Conservation (phyloP, 2,797 vertebrate genomes). For the Selene dorsalis region DNA sequence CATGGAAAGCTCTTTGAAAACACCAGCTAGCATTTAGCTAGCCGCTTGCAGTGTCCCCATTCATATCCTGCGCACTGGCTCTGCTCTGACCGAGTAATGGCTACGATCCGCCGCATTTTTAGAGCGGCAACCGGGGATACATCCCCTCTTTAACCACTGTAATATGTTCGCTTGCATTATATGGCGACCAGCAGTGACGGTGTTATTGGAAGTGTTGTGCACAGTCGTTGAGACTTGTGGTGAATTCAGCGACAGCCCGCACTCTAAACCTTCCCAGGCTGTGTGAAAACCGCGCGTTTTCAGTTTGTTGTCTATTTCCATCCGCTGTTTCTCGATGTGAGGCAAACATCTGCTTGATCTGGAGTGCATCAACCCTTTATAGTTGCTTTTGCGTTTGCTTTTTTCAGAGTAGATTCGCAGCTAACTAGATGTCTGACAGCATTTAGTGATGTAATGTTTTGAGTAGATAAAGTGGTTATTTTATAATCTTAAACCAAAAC, state of each 20-base stretch:
- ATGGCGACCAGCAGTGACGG: background rate
- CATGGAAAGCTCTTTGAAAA: slow-evolving; percentile 66
- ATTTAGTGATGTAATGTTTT: slow-evolving; percentile 23
- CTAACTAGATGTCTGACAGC: slow-evolving; percentile 1
- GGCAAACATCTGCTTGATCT: slow-evolving; percentile 9
- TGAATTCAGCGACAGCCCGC: slow-evolving; percentile 17
- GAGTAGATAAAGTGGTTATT: background rate
- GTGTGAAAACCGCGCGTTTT: slow-evolving; percentile 81
- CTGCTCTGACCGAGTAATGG: slow-evolving; percentile 70
- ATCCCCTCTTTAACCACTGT: background rate
- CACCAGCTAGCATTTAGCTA: slow-evolving; percentile 76
- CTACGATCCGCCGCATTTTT: slow-evolving; percentile 64
- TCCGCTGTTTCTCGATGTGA: slow-evolving; percentile 43
- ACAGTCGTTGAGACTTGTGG: slow-evolving; percentile 7
- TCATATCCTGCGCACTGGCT: slow-evolving; percentile 82
- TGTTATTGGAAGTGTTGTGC: background rate
- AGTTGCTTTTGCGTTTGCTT: background rate
- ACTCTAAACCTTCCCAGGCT: slow-evolving; percentile 32
- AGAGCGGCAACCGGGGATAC: slow-evolving; percentile 36
- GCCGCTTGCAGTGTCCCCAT: slow-evolving; percentile 78
- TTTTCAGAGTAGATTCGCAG: background rate
- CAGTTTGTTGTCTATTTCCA: slow-evolving; percentile 70
- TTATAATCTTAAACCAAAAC: background rate
- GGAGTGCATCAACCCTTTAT: background rate
- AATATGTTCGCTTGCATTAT: background rate